Evolutionary conservation across 2,113 vertebrate genomes (phyloP).

Genomic region (Rhodinocichla rosea): DNA sequence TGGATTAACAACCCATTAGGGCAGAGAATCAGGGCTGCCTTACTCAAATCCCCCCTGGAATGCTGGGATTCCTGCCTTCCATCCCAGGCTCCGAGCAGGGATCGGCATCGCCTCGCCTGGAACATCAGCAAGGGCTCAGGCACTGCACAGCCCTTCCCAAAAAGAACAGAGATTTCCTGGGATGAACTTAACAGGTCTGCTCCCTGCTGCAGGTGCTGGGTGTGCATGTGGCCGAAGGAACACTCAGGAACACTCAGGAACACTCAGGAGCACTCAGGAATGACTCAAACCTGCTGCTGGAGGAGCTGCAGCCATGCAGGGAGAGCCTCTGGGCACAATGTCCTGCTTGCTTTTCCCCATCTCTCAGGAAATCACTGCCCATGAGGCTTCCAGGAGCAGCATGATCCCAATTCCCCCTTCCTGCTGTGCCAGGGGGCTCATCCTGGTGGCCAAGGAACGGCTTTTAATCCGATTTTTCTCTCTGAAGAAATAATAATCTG

Average conservation of each 20-base stretch:
- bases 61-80: background rate
- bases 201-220: background rate
- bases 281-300: constrained; percentile 1
- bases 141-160: background rate
- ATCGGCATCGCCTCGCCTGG: background rate
- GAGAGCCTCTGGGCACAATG: background rate
- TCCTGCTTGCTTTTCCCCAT: too few relatives aligned
- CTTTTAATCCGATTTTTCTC: background rate
- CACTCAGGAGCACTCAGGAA: background rate
- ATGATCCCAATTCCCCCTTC: background rate
- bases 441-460: background rate
- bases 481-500: background rate
- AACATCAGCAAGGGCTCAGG: background rate
- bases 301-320: background rate
- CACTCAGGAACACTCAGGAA: background rate
- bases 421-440: background rate
- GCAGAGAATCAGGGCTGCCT: background rate
- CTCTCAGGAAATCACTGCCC: background rate
- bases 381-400: background rate
- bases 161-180: background rate
- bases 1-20: constrained; percentile 55
- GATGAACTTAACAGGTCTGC: background rate
- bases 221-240: background rate
- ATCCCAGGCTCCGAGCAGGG: background rate
- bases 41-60: background rate